These are phyloP conservation scores for Stigmatopora argus DNA, from an alignment of 2,113 vertebrate species.

Conservation along the genomic window DNA sequence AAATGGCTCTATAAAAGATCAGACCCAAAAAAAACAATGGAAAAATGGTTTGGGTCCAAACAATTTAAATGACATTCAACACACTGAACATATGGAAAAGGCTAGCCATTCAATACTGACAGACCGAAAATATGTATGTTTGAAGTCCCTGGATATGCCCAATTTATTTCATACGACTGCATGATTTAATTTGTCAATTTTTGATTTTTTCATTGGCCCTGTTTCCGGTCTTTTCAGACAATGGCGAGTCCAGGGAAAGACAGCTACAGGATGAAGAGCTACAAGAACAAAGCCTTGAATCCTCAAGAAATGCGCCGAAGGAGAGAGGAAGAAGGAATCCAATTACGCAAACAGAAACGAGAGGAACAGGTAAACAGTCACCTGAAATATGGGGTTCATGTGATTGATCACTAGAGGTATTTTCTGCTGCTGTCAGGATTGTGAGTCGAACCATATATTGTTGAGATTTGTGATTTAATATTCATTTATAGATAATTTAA, in stretches of 20 bases:
- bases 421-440: not conserved
- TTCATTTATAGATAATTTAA: too few relatives aligned
- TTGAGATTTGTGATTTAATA: not conserved
- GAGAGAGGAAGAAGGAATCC: constrained; percentile 90
- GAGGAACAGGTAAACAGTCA: constrained; percentile 80
- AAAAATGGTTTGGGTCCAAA: too few relatives aligned
- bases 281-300: constrained; percentile 91
- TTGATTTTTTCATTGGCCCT: not conserved
- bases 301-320: constrained; percentile 89
- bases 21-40: too few relatives aligned
- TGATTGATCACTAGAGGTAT: not conserved
- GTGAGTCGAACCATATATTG: not conserved
- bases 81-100: too few relatives aligned
- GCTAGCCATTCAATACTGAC: too few relatives aligned
- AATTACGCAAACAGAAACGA: constrained; percentile 88
- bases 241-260: constrained; percentile 87
- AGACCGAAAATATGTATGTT: too few relatives aligned
- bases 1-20: too few relatives aligned
- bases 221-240: constrained; percentile 53
- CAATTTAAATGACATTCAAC: too few relatives aligned
- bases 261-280: constrained; percentile 87
- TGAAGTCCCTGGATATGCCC: too few relatives aligned
- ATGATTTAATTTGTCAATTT: not conserved
- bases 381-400: not conserved
- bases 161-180: too few relatives aligned